Base-by-base conservation (phyloP, 2,888 invertebrate species). In the Acanthosepion lycidas region DNA sequence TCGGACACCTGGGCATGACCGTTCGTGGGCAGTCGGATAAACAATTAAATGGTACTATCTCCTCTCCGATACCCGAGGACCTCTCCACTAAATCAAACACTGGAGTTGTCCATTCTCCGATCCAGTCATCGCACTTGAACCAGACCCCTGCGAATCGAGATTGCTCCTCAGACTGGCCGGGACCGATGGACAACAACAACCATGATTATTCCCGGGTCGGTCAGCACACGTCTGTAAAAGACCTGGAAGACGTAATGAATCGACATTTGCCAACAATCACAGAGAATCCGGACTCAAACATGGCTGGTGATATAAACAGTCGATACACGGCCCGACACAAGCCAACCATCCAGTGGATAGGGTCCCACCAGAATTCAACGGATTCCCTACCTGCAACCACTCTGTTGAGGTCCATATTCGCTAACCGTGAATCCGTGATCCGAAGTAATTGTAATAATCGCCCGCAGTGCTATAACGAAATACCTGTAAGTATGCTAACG, bases 181-280 rank as follows among this genome's bases (percentile, higher is more conserved):
- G 59, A 33, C 64, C 53, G 49, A 91, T 94, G 33, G 92, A 94
- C 42, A 91, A 78, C 78, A 59, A 64, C 78, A 48, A 93, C 48
- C 94, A n/a, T 26, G 64, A 78, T 51, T 78, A 33, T 28, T 49
- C 78, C 33, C 94, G 91, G 55, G 91, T 92, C 28, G 91, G 95
- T 95, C 96, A 94, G 55, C 94, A 94, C 64, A 94, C 94, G 95
- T 98, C 99, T 2, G 99, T 99, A 0, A 99, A 99, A 97, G 99
- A 99, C 96, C 98, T 99, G 96, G 99, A 99, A 97, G 99, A 99
- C 97, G 99, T 99, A 93, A 99, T 99, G 99, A 99, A 99, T 48
- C 99, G 99, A 97, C 99, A 99, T 98, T 98, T 99, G 95, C 97
- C 98, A n/a, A 78, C 96, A 95, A 94, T 96, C 94, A 94, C 98